Percentiles rank a stretch among this genome's conserved stretches.
Evolutionary conservation across 2,113 vertebrate species (phyloP).

Genomic region (Atlantisia rogersi): DNA sequence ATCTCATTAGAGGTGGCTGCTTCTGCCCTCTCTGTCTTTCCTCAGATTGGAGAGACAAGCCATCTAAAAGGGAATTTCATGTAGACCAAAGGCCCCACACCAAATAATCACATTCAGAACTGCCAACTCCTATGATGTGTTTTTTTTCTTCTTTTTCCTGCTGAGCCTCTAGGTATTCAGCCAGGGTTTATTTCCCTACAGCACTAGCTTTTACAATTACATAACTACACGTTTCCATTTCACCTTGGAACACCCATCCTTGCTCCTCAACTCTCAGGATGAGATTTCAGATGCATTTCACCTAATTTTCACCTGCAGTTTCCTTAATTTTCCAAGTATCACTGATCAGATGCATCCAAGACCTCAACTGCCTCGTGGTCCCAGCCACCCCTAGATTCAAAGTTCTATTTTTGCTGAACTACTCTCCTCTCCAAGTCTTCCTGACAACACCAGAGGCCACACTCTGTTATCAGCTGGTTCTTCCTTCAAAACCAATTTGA

Average conservation of each 20-base stretch:
- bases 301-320: neutral
- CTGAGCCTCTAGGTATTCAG: neutral
- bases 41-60: neutral
- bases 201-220: neutral
- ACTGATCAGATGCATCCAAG: neutral
- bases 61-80: neutral
- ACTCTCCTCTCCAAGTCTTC: neutral
- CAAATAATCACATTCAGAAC: neutral
- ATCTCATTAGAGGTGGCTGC: neutral
- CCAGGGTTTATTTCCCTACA: neutral
- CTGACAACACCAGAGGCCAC: neutral
- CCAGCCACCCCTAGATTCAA: neutral
- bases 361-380: neutral
- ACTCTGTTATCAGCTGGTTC: neutral
- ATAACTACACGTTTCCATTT: neutral
- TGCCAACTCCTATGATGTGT: neutral
- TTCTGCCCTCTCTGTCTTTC: neutral
- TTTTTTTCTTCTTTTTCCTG: neutral
- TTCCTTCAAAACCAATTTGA: neutral
- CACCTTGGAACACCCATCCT: neutral
- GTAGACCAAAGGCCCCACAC: neutral
- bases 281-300: neutral
- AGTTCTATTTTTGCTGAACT: neutral
- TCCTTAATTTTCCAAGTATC: neutral
- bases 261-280: neutral